Evolutionary conservation across 2,113 vertebrate genomes (phyloP).

Genomic region (Orycteropus afer): DNA sequence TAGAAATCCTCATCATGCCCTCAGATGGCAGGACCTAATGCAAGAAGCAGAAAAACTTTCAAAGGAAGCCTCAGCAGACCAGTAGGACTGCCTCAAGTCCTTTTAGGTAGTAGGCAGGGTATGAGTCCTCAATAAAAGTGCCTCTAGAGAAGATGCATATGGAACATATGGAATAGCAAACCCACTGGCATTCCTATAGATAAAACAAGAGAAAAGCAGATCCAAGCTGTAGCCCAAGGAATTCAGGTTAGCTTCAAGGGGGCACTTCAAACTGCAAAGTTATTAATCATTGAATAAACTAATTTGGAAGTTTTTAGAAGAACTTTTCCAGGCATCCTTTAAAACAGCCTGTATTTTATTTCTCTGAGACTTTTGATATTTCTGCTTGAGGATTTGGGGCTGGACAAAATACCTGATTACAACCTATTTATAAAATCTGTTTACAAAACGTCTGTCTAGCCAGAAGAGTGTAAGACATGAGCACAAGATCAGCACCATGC

Average conservation of each 20-base stretch:
- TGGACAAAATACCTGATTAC: background rate
- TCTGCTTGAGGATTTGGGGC: background rate
- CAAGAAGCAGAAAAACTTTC: background rate
- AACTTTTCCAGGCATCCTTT: conserved; percentile 8
- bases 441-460: background rate
- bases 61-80: background rate
- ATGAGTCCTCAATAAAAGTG: background rate
- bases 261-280: background rate
- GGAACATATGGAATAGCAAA: background rate
- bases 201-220: background rate
- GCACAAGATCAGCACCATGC: background rate
- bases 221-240: background rate
- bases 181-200: background rate
- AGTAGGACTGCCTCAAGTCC: background rate
- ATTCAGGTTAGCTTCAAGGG: background rate
- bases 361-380: background rate
- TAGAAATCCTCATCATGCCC: background rate
- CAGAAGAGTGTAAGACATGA: background rate
- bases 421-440: background rate
- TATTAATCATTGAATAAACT: background rate
- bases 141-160: background rate
- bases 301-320: background rate
- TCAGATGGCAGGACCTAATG: background rate
- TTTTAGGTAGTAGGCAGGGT: background rate
- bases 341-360: background rate